Evolutionary conservation across 92 coral and sea anemone genomes (phyloP).

Genomic region (Desmophyllum pertusum): DNA sequence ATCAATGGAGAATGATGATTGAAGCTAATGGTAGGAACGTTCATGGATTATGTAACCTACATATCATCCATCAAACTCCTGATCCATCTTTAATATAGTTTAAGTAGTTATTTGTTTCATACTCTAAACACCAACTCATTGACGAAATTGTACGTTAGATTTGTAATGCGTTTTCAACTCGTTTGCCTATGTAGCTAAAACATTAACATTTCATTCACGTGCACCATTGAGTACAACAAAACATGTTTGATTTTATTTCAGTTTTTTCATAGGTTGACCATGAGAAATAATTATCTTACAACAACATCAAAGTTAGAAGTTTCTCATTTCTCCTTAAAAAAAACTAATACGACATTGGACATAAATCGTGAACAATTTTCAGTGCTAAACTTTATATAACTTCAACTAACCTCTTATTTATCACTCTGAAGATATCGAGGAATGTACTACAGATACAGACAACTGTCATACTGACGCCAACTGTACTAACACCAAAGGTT

Average conservation of each 20-base stretch:
- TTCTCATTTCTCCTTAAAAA: background rate
- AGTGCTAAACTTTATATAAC: background rate
- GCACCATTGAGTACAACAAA: background rate
- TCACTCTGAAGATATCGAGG: constrained; percentile 59
- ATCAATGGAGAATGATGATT: background rate
- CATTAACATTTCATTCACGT: no score
- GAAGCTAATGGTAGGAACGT: background rate
- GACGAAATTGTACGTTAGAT: no score
- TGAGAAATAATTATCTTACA: background rate
- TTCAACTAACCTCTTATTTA: background rate
- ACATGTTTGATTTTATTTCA: background rate
- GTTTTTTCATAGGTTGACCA: background rate
- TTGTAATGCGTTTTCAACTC: background rate
- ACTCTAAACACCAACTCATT: no score
- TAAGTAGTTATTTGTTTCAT: background rate
- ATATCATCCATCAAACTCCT: background rate
- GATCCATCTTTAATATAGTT: background rate
- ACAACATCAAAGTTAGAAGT: background rate
- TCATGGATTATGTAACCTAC: background rate
- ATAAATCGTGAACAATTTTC: background rate
- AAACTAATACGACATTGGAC: no score
- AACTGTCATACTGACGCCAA: constrained; percentile 75
- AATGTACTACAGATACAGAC: constrained; percentile 54
- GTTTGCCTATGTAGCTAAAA: background rate
- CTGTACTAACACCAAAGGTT: constrained; percentile 81